Percentiles rank a stretch among this genome's conserved stretches.
These are phyloP conservation scores for Ethmia dodecea DNA, from an alignment of 2,888 invertebrate genomes.

Conservation along the genomic window DNA sequence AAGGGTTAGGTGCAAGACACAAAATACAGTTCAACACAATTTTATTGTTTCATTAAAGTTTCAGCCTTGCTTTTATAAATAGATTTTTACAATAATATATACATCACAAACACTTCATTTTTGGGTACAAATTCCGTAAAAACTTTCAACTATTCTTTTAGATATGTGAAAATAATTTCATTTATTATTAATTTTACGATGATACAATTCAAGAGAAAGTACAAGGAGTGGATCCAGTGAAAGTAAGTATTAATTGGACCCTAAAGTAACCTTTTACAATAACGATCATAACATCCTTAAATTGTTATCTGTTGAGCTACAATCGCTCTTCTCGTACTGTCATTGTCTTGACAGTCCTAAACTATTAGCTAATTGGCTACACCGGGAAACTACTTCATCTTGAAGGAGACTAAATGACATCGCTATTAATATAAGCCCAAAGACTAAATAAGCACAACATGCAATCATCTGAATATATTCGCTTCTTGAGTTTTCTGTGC, in stretches of 20 bases:
- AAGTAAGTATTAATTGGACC: slow-evolving; percentile 32
- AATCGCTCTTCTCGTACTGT: slow-evolving; percentile 73
- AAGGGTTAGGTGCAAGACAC: too few relatives aligned
- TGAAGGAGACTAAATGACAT: slow-evolving; percentile 92
- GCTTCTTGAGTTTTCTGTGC: slow-evolving; percentile 55
- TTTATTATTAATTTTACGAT: slow-evolving; percentile 37
- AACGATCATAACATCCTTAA: slow-evolving; percentile 74
- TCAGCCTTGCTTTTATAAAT: slow-evolving; percentile 76
- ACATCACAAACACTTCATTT: slow-evolving; percentile 56
- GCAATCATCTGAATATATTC: slow-evolving; percentile 86
- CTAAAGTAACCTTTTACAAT: slow-evolving; percentile 40
- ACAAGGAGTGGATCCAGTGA: slow-evolving; percentile 35
- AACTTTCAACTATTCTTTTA: slow-evolving; percentile 48
- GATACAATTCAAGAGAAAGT: slow-evolving; percentile 29
- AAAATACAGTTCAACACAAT: slow-evolving; percentile 61
- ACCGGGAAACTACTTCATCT: slow-evolving; percentile 86
- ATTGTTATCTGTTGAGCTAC: slow-evolving; percentile 64
- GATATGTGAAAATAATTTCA: slow-evolving; percentile 55
- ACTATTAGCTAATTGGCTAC: slow-evolving; percentile 83
- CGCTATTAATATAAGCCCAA: slow-evolving; percentile 88
- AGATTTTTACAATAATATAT: slow-evolving; percentile 69
- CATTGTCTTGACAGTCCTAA: slow-evolving; percentile 82
- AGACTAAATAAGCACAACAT: slow-evolving; percentile 87
- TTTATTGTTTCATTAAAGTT: slow-evolving; percentile 75
- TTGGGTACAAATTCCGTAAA: slow-evolving; percentile 70